These are phyloP conservation scores for Scelioninae gen. 1 DNA, from an alignment of 2,888 invertebrate genomes.

Conservation along the genomic window DNA sequence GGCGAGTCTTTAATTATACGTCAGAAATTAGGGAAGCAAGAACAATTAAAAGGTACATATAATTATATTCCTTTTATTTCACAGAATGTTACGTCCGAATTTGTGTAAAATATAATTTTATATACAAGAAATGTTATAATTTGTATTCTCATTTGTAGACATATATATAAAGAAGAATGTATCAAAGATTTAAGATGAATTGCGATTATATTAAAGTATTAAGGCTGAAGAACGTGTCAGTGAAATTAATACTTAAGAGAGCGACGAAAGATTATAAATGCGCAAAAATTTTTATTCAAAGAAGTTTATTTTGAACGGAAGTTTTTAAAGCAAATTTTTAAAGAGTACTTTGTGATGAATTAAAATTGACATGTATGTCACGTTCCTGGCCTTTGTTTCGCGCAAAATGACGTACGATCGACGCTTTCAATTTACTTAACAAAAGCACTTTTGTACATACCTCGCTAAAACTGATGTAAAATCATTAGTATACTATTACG, in stretches of 20 bases:
- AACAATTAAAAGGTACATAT: constrained; percentile 37
- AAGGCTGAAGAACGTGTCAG: constrained; percentile 56
- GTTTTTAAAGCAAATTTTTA: constrained; percentile 49
- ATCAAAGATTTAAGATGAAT: constrained; percentile 53
- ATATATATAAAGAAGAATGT: constrained; percentile 29
- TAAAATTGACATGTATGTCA: constrained; percentile 59
- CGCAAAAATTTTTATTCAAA: constrained; percentile 45
- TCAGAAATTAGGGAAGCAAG: constrained; percentile 19
- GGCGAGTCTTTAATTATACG: constrained; percentile 14
- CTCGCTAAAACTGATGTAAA: constrained; percentile 74
- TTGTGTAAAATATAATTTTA: constrained; percentile 54
- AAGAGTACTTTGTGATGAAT: constrained; percentile 51
- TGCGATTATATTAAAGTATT: constrained; percentile 49
- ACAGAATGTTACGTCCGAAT: constrained; percentile 47
- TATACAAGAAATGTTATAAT: constrained; percentile 30
- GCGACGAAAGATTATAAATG: constrained; percentile 33
- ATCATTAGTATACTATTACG: constrained; percentile 68
- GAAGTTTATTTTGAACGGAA: constrained; percentile 46
- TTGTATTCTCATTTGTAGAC: constrained; percentile 27
- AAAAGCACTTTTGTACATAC: constrained; percentile 78
- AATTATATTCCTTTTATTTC: constrained; percentile 45
- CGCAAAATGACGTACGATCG: constrained; percentile 63
- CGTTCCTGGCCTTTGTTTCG: constrained; percentile 64
- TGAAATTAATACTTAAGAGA: constrained; percentile 26
- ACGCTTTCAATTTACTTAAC: constrained; percentile 67